Base-by-base conservation (phyloP, 2,797 vertebrate genomes). In the Mareca penelope region DNA sequence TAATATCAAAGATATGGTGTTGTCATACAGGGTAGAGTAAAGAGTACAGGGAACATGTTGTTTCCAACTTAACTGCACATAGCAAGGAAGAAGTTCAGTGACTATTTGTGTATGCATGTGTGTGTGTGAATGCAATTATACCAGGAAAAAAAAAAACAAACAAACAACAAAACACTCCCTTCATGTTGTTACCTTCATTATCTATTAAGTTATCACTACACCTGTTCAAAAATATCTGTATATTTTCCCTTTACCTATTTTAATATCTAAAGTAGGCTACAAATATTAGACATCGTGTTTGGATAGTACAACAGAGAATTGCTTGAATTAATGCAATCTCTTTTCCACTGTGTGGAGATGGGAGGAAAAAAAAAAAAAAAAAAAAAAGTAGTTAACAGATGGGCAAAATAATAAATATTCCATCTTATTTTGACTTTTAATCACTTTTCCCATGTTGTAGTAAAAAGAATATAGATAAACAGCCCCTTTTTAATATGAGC, bases 381-480 rank as follows among this genome's bases (percentile, higher is more conserved):
- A 22, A 81, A 93, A 97, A 94, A 80, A 18, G 44, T 92, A 96
- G 94, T 80, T 90, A 97, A 94, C 95, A 97, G 96, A 97, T 96
- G 95, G 96, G 72, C 73, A 96, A 97, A 97, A 95, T 81, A 97
- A 96, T 95, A 97, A 97, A 97, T 96, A 97, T 95, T 97, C 86
- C 53, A 93, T 88, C 92, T 97, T 97, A 92, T 93, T 96, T 91
- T 94, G 90, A 95, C 92, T 96, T 97, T 92, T 94, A 97, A 97
- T 96, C 24, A 75, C 83, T 95, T 94, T 84, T 39, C 26, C 77
- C 79, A 83, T 91, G 53, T 84, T 95, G 84, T 85, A 94, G 88
- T 84, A 83, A 88, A 95, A 92, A 67, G 46, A 92, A 87, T 55
- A 91, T 78, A 95, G 81, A 87, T 65, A 95, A 97, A 96, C 70